phyloP scores from a whole-genome alignment of 2,797 vertebrate genomes.

The Lutjanus campechanus region DNA sequence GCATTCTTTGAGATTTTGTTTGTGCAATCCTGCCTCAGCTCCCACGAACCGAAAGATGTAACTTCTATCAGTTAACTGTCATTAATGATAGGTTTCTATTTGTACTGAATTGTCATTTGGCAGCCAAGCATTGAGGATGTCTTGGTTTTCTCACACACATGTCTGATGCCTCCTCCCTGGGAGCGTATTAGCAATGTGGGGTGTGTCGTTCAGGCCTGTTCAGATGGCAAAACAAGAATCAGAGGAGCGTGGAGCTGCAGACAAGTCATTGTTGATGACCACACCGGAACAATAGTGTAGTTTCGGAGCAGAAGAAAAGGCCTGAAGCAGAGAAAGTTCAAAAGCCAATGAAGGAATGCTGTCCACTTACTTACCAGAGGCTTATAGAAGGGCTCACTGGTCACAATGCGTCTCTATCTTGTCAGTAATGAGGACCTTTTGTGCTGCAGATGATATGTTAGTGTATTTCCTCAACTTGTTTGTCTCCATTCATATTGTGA shows the following conservation, averaged over 20 bases:
- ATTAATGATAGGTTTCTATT: conserved; percentile 51
- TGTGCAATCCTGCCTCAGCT: background rate
- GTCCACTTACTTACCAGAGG: conserved; percentile 58
- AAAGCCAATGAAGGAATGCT: conserved; percentile 67
- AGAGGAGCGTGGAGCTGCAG: conserved; percentile 66
- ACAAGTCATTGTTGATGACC: conserved; percentile 65
- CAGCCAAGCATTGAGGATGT: conserved; percentile 57
- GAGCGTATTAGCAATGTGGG: conserved; percentile 43
- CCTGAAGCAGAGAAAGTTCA: conserved; percentile 71
- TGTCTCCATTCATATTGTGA: conserved; percentile 63
- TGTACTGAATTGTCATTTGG: conserved; percentile 49
- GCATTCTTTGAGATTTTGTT: background rate
- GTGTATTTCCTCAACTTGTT: conserved; percentile 58
- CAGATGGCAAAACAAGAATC: conserved; percentile 66
- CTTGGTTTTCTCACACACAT: conserved; percentile 58
- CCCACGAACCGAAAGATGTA: background rate
- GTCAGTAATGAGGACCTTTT: conserved; percentile 66
- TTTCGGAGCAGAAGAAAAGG: conserved; percentile 41
- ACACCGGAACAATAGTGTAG: conserved; percentile 42
- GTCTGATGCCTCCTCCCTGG: conserved; percentile 37
- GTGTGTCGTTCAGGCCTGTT: conserved; percentile 72
- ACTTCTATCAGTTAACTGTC: conserved; percentile 31
- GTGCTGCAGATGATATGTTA: conserved; percentile 54
- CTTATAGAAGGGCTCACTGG: conserved; percentile 38
- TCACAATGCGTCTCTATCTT: conserved; percentile 68